These are phyloP conservation scores for Melieria picta DNA, from an alignment of 2,888 invertebrate species.

Conservation along the genomic window DNA sequence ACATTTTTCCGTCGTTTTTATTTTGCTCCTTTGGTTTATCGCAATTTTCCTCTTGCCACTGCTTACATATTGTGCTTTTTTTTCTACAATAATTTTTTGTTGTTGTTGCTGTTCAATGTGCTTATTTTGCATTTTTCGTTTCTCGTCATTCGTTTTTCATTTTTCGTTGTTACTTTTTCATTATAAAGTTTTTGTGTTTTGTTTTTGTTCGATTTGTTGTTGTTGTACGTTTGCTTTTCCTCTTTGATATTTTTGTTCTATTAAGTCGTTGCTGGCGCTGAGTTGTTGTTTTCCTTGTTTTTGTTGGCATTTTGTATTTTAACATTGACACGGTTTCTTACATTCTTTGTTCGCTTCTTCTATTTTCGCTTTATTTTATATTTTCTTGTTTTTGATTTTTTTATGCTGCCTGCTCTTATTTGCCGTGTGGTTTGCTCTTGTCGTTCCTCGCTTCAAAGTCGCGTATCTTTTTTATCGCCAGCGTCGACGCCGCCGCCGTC, in stretches of 20 bases:
- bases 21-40: constrained; percentile 24
- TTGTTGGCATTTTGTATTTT: constrained; percentile 23
- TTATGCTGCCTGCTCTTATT: not conserved
- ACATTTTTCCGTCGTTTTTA: constrained; percentile 18
- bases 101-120: not conserved
- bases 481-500: not conserved
- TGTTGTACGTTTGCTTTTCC: not conserved
- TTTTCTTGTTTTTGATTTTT: not conserved
- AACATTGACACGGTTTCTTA: constrained; percentile 21
- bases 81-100: constrained; percentile 5
- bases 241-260: no score
- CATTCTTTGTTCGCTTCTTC: not conserved
- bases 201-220: constrained; percentile 17
- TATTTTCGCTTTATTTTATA: no score
- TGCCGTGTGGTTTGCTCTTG: constrained; percentile 45
- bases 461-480: constrained; percentile 13
- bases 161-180: constrained; percentile 13
- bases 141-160: constrained; percentile 11
- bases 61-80: constrained; percentile 1
- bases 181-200: constrained; percentile 30
- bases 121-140: constrained; percentile 4
- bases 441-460: constrained; percentile 7
- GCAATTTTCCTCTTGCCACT: constrained; percentile 1
- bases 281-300: not conserved
- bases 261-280: no score